phyloP scores from a whole-genome alignment of 2,113 vertebrate genomes.

The Butorides virescens region DNA sequence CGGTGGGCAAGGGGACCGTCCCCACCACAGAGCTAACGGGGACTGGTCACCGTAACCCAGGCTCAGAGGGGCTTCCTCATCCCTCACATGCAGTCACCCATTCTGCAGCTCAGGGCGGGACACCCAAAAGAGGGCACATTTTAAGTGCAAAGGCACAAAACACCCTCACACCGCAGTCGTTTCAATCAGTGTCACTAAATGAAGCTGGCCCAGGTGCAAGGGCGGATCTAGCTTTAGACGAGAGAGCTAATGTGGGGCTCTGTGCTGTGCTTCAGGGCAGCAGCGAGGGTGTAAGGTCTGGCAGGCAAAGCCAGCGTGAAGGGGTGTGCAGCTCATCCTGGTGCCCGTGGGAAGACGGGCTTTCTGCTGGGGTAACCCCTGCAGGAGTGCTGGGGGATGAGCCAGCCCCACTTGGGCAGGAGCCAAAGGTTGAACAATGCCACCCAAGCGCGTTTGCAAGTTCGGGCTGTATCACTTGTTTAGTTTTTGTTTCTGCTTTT shows the following conservation, averaged over 20 bases:
- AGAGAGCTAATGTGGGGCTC: not conserved
- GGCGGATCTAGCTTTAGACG: not conserved
- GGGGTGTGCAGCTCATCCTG: not conserved
- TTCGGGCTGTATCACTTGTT: not conserved
- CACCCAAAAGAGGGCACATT: not conserved
- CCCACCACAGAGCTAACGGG: not conserved
- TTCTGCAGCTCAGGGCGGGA: not conserved
- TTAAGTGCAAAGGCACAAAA: not conserved
- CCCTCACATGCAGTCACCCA: rapidly evolving
- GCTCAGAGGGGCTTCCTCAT: not conserved
- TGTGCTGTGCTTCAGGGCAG: not conserved
- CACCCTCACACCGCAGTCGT: not conserved
- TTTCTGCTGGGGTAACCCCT: not conserved
- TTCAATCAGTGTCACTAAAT: not conserved
- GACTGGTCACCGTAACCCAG: not conserved
- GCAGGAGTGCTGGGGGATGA: not conserved
- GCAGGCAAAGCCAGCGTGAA: not conserved
- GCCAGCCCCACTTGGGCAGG: not conserved
- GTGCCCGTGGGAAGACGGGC: not conserved
- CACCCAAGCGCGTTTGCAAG: not conserved
- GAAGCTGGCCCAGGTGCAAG: not conserved
- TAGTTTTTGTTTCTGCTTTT: constrained; percentile 15
- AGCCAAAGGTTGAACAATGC: not conserved
- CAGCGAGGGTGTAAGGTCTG: not conserved
- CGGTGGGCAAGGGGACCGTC: not conserved